A percentile compares a stretch with the other conserved stretches of the same genome.
Evolutionary conservation across 2,797 vertebrate species (phyloP).

Genomic region (Scolopax rusticola): DNA sequence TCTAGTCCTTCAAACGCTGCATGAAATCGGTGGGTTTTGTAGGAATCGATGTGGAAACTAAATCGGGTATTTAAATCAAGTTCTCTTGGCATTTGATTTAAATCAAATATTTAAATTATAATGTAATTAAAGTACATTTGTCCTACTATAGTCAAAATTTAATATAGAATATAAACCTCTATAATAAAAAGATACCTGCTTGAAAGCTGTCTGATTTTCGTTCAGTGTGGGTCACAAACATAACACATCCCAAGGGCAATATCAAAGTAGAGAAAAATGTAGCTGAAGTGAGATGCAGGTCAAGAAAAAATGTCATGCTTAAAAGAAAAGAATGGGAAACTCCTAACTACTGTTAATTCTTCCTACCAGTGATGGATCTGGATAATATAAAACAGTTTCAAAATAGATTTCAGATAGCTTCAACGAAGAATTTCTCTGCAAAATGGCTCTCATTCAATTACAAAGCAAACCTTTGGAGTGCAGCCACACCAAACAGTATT

Average conservation of each 20-base stretch:
- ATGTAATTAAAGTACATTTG: not conserved
- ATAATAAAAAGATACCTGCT: not conserved
- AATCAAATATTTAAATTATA: conserved; percentile 31
- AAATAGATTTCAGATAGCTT: not conserved
- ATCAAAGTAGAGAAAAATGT: not conserved
- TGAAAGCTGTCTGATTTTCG: not conserved
- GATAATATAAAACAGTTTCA: not conserved
- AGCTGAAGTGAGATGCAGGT: not conserved
- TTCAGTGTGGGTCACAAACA: not conserved
- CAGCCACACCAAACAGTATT: fast-evolving
- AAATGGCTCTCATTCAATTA: not conserved
- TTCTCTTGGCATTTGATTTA: conserved; percentile 8
- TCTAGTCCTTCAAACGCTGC: not conserved
- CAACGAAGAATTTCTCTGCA: not conserved
- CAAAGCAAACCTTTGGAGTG: not conserved
- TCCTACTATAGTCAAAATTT: conserved; percentile 13
- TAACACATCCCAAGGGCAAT: not conserved
- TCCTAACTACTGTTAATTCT: not conserved
- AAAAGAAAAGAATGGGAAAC: not conserved
- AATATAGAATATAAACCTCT: conserved; percentile 5
- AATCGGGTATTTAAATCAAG: not conserved
- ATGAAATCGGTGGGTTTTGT: not conserved
- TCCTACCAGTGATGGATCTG: not conserved
- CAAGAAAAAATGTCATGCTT: not conserved
- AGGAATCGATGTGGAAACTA: not conserved